These are phyloP conservation scores for Orthonevra nobilis DNA, from an alignment of 2,888 invertebrate genomes.

Conservation along the genomic window DNA sequence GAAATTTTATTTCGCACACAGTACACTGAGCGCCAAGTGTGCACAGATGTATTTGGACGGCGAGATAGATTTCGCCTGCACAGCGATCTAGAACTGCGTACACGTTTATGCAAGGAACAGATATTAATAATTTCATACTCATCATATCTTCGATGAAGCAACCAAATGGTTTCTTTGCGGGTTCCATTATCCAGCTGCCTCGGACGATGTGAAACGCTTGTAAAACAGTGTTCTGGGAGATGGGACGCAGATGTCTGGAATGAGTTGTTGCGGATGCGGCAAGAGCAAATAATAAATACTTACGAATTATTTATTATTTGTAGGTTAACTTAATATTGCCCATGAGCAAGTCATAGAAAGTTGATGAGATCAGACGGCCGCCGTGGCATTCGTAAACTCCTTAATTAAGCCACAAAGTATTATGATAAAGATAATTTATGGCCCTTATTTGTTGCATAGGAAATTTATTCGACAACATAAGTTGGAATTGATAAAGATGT, in stretches of 20 bases:
- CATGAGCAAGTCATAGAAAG: no score
- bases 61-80: neutral
- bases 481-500: no score
- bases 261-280: no score
- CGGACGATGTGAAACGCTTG: conserved; percentile 6
- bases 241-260: neutral
- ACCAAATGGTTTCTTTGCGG: conserved; percentile 15
- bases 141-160: conserved; percentile 8
- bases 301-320: no score
- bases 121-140: conserved; percentile 11
- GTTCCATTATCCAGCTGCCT: conserved; percentile 25
- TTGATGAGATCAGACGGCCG: no score
- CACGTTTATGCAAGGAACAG: neutral
- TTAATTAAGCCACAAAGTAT: no score
- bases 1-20: neutral
- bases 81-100: neutral
- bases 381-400: no score
- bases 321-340: no score
- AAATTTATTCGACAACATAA: no score
- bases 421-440: no score
- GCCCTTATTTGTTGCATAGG: no score
- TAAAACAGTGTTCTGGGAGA: neutral
- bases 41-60: neutral
- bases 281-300: no score
- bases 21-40: neutral